phyloP scores from a whole-genome alignment of 2,888 invertebrate genomes.

The Yponomeuta sedellus region DNA sequence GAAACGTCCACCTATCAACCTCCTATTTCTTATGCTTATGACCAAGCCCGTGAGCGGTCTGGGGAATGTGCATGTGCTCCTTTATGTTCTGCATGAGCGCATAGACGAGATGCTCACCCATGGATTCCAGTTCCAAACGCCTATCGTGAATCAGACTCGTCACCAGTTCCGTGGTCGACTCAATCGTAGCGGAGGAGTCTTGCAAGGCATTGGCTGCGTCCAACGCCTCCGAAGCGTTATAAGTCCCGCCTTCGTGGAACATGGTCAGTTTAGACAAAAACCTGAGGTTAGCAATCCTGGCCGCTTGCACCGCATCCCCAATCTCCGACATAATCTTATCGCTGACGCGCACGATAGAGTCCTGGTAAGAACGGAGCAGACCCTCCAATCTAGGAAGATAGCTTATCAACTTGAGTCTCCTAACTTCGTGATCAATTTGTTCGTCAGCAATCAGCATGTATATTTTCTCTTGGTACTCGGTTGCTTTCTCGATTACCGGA shows the following conservation, averaged over 20 bases:
- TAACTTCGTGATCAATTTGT: constrained; percentile 37
- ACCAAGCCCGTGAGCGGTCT: neutral
- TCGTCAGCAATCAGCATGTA: constrained; percentile 32
- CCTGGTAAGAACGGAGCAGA: constrained; percentile 42
- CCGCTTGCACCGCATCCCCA: constrained; percentile 41
- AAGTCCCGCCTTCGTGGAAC: constrained; percentile 49
- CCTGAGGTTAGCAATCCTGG: constrained; percentile 52
- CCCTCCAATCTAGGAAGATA: constrained; percentile 46
- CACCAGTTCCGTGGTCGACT: constrained; percentile 34
- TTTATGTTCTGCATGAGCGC: constrained; percentile 40
- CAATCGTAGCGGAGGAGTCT: constrained; percentile 46
- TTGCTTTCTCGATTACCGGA: constrained; percentile 35
- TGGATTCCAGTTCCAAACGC: constrained; percentile 35
- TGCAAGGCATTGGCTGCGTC: constrained; percentile 35
- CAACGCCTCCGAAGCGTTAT: constrained; percentile 44
- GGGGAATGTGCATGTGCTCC: constrained; percentile 23
- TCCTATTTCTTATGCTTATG: neutral
- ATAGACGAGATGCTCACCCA: constrained; percentile 39
- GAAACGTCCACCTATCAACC: no score
- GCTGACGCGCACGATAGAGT: constrained; percentile 33
- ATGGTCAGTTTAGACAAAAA: constrained; percentile 45
- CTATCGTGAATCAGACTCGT: constrained; percentile 41
- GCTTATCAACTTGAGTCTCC: constrained; percentile 50
- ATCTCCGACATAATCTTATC: neutral
- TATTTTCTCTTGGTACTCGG: constrained; percentile 26